These are phyloP conservation scores for Nothocercus julius DNA, from an alignment of 2,113 vertebrate genomes.

Conservation along the genomic window DNA sequence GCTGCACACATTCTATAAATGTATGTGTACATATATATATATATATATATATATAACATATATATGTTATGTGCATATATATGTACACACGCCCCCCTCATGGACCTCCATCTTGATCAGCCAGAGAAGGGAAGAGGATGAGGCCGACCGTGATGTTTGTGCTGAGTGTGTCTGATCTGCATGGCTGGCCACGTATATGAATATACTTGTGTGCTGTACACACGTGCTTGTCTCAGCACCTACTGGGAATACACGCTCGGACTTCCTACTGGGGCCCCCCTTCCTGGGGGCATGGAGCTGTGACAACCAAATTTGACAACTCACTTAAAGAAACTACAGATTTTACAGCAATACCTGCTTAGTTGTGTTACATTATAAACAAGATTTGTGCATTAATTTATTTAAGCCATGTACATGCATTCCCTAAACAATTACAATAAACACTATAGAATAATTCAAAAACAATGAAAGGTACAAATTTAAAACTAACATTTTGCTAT, in stretches of 20 bases:
- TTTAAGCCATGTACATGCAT: background rate
- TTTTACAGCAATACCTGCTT: background rate
- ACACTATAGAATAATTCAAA: background rate
- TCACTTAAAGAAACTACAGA: background rate
- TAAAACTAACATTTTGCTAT: background rate
- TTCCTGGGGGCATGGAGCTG: background rate
- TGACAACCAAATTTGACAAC: background rate
- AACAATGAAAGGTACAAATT: rapidly evolving
- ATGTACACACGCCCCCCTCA: background rate
- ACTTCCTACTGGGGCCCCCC: background rate
- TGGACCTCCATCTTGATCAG: background rate
- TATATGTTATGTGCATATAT: no score
- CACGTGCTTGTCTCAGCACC: background rate
- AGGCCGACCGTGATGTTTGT: background rate
- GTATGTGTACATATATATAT: no score
- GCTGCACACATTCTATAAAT: background rate
- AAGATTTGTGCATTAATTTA: background rate
- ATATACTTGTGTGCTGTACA: background rate
- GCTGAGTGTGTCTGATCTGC: background rate
- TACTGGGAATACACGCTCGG: background rate
- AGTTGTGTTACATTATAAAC: background rate
- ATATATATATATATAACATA: no score
- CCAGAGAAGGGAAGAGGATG: background rate
- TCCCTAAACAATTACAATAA: background rate
- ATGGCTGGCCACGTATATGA: rapidly evolving